Evolutionary conservation across 1,140 invertebrate species (phyloP), one percentile per base, ranked within the genome.

Genomic region (Drosophila mojavensis): DNA sequence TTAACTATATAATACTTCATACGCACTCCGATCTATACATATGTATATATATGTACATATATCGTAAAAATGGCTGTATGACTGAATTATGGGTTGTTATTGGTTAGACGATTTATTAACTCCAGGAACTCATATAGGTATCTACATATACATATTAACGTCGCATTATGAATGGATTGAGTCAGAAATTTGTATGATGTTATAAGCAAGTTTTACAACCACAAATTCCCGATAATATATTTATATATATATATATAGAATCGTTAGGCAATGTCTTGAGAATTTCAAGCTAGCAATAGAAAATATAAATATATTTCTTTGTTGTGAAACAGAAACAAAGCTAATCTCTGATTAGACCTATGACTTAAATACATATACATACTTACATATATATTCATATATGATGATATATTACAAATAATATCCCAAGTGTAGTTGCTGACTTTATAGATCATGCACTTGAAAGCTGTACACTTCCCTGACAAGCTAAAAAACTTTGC

Each of bases 161-260:
- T 26, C n/a, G 10, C n/a, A 7, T 55, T 69, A 60, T 77, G 69
- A 76, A 61, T 63, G 45, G 62, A 75, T 85, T 86, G 75, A 69
- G 75, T 66, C 81, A 82, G 60, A 39, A 13, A 11, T 11, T 39
- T 39, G 6, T 11, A 39, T 39, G 11, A 39, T 39, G 36, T 39
- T 39, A 39, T 39, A 39, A 13, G 36, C 36, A 39, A 3, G 77
- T 50, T 82, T 76, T 72, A 85, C 81, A 75, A 50, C 62, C 77
- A 55, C 60, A 50, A 75, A 85, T 79, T 78, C 69, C 62, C 50
- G 61, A 48, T 55, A 39, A 24, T n/a, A 45, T n/a, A 45, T 15
- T 3, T 24, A 11, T 24, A 13, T 5, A 47, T 47, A 17, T 33
- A 9, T 6, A 33, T 33, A 33, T 33, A 9, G 28, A 28, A 24